Evolutionary conservation across 2,888 invertebrate genomes (phyloP), one percentile per base, ranked within the genome.

Genomic region (Synanthedon myopaeformis): DNA sequence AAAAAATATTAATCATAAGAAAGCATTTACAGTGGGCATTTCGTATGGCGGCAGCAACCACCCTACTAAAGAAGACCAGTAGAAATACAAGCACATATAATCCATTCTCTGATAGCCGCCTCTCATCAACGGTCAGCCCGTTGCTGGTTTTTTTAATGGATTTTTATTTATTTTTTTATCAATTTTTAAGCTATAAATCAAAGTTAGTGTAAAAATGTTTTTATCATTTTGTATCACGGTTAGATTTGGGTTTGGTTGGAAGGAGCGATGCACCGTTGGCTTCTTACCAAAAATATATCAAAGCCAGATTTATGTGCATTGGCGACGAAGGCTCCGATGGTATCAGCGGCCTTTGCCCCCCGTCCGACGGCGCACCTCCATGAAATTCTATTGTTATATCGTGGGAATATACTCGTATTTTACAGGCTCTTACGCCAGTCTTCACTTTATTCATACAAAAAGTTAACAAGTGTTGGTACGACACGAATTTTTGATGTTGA

Each of bases 251-350:
- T 14, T 23, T 13, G 23, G 41, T 12, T 57, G 61, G 59, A 57
- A 52, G 56, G 60, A 52, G 58, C 66, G 65, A 66, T 73, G 73
- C 70, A 66, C 62, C 61, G 64, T 63, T 86, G 86, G 86, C 86
- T 76, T 74, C 72, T 76, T 79, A 85, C 86, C 86, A 85, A 86
- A 35, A 84, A 82, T 79, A 78, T 82, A 83, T 84, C 83, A 79
- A 84, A 85, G 78, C 77, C 69, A 82, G 83, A 87, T 87, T 87
- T 86, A 86, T 86, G 83, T 79, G 70, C 70, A 64, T 64, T 61
- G 68, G 77, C 79, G 82, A 77, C 76, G 84, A 83, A 81, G 78
- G 76, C 78, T 67, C 64, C 71, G 83, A 86, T 84, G 67, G 72
- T 84, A 85, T 86, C 82, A 69, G 63, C 64, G 61, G 66, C 65